Base-by-base conservation (phyloP, 2,113 vertebrate species). In the Mustelus asterias region DNA sequence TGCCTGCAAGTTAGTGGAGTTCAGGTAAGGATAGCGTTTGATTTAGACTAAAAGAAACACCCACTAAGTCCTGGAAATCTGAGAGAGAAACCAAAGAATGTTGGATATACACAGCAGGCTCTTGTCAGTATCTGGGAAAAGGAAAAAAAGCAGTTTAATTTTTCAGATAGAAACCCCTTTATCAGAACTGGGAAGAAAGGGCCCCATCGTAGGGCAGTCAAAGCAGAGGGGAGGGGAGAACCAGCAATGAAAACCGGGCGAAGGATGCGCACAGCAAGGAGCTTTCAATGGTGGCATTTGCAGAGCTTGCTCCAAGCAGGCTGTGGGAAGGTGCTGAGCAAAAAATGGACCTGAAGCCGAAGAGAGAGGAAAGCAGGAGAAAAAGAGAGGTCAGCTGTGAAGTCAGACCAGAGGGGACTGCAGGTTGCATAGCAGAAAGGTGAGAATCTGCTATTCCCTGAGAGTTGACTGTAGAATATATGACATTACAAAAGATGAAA, bases 1-100 rank as follows among this genome's bases (percentile, higher is more conserved):
- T 37, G 33, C 60, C 89, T 93, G 60, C n/a, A 65, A 65, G 65
- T 93, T 93, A 9, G n/a, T 37, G 60, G 63, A 93, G 89, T 93
- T 93, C 89, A 93, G 18, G 60, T 65, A 67, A 93, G 89, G 89
- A 93, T 93, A 93, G 33, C 18, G 16, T 92, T 90, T 93, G 89
- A 89, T 93, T 93, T 65, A 93, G 89, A 37, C 63, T 33, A 58
- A 44, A 54, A 54, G 60, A 58, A n/a, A n/a, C 11, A 10, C 37
- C 5, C 80, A 44, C 37, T 18, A 83, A 41, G 37, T 65, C 60
- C 60, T 93, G 60, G 89, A 93, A 93, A 93, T 63, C 89, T 65
- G 33, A 65, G 63, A 16, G 26, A 93, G 33, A 93, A 93, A 65
- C 33, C 89, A n/a, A 37, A 92, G 37, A 93, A 67, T 65, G 33